Evolutionary conservation across 1,140 invertebrate species (phyloP).

Genomic region (Pentalonia nigronervosa): DNA sequence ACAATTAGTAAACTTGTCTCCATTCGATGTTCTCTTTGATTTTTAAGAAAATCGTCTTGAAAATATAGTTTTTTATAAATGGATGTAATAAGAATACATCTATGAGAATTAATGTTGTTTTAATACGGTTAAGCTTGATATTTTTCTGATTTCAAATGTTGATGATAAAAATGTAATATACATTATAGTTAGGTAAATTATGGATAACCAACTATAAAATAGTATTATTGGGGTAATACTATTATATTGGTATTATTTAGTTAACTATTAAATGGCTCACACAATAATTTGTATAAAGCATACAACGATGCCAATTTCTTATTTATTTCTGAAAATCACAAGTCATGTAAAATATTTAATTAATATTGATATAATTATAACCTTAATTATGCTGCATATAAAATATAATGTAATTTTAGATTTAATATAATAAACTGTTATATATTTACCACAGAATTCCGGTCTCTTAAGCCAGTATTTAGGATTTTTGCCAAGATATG

Average conservation of each 20-base stretch:
- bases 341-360: neutral
- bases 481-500: neutral
- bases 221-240: neutral
- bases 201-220: neutral
- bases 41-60: too few species aligned
- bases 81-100: too few species aligned
- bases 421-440: neutral
- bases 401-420: neutral
- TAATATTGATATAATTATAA: neutral
- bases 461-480: neutral
- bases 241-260: too few species aligned
- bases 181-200: too few species aligned
- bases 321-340: neutral
- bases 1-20: too few species aligned
- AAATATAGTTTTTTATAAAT: too few species aligned
- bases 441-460: neutral
- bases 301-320: fast-evolving
- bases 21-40: too few species aligned
- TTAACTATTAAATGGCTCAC: neutral
- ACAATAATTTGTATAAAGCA: neutral
- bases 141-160: too few species aligned
- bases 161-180: too few species aligned
- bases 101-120: too few species aligned
- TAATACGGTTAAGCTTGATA: too few species aligned
- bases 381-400: neutral